Percentiles rank a stretch among this genome's conserved stretches.
Conservation (phyloP, 92 coral and sea anemone genomes). For the Paragorgia papillata region DNA sequence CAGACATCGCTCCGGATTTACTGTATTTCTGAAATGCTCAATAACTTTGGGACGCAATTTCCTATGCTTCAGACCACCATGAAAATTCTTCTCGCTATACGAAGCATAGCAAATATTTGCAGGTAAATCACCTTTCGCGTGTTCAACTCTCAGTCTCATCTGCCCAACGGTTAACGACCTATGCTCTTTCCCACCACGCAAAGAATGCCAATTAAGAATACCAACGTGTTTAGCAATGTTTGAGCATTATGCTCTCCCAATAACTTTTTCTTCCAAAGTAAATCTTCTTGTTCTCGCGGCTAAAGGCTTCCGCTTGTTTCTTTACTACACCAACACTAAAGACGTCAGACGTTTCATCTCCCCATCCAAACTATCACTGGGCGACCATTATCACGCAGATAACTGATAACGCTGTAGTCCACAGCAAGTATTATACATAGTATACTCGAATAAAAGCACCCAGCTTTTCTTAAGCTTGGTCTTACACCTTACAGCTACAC, state of each 20-base stretch:
- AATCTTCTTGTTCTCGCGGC: neutral
- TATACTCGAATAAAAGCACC: slow-evolving; percentile 10
- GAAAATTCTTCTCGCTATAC: slow-evolving; percentile 52
- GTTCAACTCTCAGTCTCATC: slow-evolving; percentile 38
- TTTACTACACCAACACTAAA: too few species aligned
- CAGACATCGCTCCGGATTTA: slow-evolving; percentile 49
- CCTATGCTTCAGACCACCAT: slow-evolving; percentile 56
- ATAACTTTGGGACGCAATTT: slow-evolving; percentile 49
- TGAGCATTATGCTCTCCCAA: slow-evolving; percentile 46
- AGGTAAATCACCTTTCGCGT: slow-evolving; percentile 37
- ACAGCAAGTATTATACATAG: slow-evolving; percentile 46
- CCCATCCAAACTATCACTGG: too few species aligned
- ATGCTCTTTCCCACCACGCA: slow-evolving; percentile 41
- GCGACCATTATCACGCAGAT: too few species aligned
- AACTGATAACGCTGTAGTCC: slow-evolving; percentile 41
- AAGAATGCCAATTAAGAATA: slow-evolving; percentile 30
- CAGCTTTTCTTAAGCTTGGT: too few species aligned
- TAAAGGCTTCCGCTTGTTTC: slow-evolving; percentile 39
- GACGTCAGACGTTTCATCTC: too few species aligned
- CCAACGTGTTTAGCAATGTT: slow-evolving; percentile 50
- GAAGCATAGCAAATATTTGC: slow-evolving; percentile 50
- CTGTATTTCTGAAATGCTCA: slow-evolving; percentile 45
- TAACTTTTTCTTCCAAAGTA: neutral
- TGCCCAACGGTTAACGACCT: slow-evolving; percentile 57
- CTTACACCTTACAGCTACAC: too few species aligned